Base-by-base conservation (phyloP, 2,113 vertebrate genomes). In the Proteles cristata region DNA sequence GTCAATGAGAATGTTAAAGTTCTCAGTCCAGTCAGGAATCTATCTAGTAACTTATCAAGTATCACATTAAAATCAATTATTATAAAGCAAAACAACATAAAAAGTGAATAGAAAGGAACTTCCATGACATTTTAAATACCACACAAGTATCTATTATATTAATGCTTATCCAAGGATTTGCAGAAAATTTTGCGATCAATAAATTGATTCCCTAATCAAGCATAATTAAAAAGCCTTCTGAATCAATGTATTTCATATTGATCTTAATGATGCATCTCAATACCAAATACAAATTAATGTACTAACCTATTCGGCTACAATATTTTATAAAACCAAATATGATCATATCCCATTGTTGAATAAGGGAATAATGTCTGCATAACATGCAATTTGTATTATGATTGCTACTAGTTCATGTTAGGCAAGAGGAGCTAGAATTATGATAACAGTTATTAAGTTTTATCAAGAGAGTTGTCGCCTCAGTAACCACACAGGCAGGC, bases 141-240 rank as follows among this genome's bases (percentile, higher is more conserved):
- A 69, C 5, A 83, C 21, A 69, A 63, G 25, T 83, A 93, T 17
- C 39, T 77, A 63, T 39, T 73, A 2, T 45, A 81, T 55, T 94
- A 31, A 61, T 2, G 50, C 5, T 91, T 93, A n/a, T 53, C 48
- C 31, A 39, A 53, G 43, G 33, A 92, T 82, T 39, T 73, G 19
- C 25, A 66, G 53, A 25, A 88, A 92, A 53, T 63, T 65, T 39
- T 55, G 50, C 71, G 84, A 89, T 94, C 25, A n/a, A 35, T 79
- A 65, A 81, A 76, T 82, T 95, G 48, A 69, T 77, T 53, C 53
- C 39, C 26, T 81, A 79, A 71, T 71, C 35, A 84, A 93, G 28
- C 48, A 61, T 77, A 84, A 95, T 66, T 84, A 79, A 89, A 96
- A 90, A 63, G 33, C 85, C 81, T 94, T 86, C 69, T 84, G 53